Evolutionary conservation across 2,797 vertebrate species (phyloP), one percentile per base, ranked within the genome.

Genomic region (Remorina albescens): DNA sequence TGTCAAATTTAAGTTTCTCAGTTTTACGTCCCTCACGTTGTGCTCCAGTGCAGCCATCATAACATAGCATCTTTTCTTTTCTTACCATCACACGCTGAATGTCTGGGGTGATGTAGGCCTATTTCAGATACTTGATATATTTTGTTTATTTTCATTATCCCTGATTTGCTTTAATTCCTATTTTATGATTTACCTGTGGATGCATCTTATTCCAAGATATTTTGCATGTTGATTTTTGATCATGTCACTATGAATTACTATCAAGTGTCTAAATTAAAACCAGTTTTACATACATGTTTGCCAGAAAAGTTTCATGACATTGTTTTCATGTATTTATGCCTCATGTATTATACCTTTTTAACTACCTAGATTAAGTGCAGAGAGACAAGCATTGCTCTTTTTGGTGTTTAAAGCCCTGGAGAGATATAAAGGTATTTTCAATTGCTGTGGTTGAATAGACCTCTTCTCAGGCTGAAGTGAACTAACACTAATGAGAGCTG

Each of bases 331-430:
- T 55, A 8, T 66, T 41, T 59, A 25, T 56, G 30, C 25, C 4
- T n/a, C n/a, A n/a, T n/a, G n/a, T 7, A 7, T 18, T 21, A 6
- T 49, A 8, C 32, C 47, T 18, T 57, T 63, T 63, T 47, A 56
- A 72, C 28, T n/a, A 79, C 23, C 15, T 47, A 47, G 32, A 55
- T 51, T 11, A 64, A 25, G 8, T 66, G 30, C 23, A 4, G 26
- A 63, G 26, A 21, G 60, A 58, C 23, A 56, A 46, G 13, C 4
- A 16, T 67, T 30, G 10, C n/a, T 54, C 8, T 41, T 47, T n/a
- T 16, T 47, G 47, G 9, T 39, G 21, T 39, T 53, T 39, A 66
- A 39, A 36, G 44, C 11, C 19, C 32, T 46, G 21, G 36, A 50
- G 21, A 44, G 10, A 30, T 47, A 30, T 12, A 21, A 9, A 28